Evolutionary conservation across 2,888 invertebrate genomes (phyloP), one percentile per base, ranked within the genome.

Genomic region (Drosophila flavopinicola): DNA sequence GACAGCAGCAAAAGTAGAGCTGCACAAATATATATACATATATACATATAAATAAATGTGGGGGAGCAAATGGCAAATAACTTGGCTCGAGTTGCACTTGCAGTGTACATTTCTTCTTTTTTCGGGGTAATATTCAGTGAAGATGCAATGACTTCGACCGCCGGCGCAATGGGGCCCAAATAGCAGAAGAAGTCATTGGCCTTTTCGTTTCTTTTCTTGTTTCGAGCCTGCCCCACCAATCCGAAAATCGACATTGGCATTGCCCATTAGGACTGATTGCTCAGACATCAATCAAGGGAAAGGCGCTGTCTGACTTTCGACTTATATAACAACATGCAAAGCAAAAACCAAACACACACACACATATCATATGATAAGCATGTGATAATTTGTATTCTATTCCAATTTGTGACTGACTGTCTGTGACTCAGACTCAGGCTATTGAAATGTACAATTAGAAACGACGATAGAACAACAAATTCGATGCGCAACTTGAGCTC

Each of bases 281-380:
- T 65, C 51, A 60, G 61, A 63, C 60, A 79, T 67, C 65, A 68
- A 83, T 78, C 67, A 58, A 37, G 44, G 32, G 15, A 57, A 48
- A 38, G 33, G 33, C 33, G 9, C 37, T 17, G 37, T 6, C n/a
- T 6, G 35, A 15, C 35, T 35, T 20, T 11, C 29, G 37, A 35
- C 42, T 70, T 70, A 53, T 52, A 68, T 66, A 58, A 67, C 51
- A 29, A 17, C 20, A 67, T 66, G 77, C 47, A 76, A 79, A 79
- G 49, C 24, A 39, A n/a, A n/a, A n/a, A n/a, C n/a, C n/a, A n/a
- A n/a, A n/a, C n/a, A 15, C 30, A 53, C 33, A 37, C 47, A 37
- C 41, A 37, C 52, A 48, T 57, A 75, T 82, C 76, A 79, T 69
- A 78, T 85, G 80, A 69, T 87, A 71, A 83, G 83, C 80, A 83